Evolutionary conservation across 2,113 vertebrate genomes (phyloP).

Genomic region (Acrocephalus kingi): DNA sequence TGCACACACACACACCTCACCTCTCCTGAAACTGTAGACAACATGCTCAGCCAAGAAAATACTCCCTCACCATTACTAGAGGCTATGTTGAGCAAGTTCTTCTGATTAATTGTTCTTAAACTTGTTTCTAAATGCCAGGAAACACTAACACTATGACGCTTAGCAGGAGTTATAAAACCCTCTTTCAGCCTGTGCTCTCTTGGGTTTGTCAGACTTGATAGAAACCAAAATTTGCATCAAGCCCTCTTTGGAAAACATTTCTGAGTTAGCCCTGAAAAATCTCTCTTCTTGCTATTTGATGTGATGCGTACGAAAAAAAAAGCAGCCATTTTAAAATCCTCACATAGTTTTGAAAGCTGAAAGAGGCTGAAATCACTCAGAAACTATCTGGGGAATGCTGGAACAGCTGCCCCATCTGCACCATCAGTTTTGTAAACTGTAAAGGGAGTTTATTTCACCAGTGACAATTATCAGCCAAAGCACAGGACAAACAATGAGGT

Average conservation of each 20-base stretch:
- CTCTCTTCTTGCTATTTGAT: neutral
- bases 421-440: neutral
- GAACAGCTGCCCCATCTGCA: constrained; percentile 14
- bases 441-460: neutral
- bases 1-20: neutral
- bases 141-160: neutral
- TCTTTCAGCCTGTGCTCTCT: neutral
- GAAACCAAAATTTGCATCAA: neutral
- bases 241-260: neutral
- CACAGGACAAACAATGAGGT: neutral
- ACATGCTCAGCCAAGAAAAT: neutral
- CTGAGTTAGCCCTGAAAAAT: neutral
- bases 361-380: constrained; percentile 44
- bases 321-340: constrained; percentile 38
- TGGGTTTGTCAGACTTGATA: neutral
- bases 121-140: constrained; percentile 45
- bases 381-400: constrained; percentile 10
- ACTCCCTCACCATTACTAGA: neutral
- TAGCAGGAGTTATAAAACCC: neutral
- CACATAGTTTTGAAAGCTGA: neutral
- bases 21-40: neutral
- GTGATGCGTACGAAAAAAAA: neutral
- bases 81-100: constrained; percentile 37
- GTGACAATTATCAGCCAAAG: neutral
- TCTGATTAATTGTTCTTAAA: constrained; percentile 26